A percentile compares a stretch with the other conserved stretches of the same genome.
Evolutionary conservation across 2,113 vertebrate species (phyloP).

Genomic region (Sterna hirundo): DNA sequence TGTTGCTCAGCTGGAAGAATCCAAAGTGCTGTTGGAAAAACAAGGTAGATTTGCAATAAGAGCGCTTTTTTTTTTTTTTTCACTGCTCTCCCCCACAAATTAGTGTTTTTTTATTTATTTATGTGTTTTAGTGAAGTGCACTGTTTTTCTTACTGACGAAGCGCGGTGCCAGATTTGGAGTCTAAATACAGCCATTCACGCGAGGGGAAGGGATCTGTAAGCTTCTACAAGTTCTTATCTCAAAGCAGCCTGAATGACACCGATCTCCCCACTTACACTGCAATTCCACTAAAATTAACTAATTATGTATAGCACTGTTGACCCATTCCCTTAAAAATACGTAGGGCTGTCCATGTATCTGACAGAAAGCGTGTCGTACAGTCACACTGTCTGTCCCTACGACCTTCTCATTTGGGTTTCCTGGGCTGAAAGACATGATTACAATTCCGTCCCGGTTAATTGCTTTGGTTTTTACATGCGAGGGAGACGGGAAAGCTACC

Average conservation of each 20-base stretch:
- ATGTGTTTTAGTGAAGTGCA: background rate
- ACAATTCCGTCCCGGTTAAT: background rate
- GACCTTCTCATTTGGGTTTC: background rate
- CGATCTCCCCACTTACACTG: background rate
- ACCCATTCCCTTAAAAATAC: background rate
- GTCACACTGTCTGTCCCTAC: background rate
- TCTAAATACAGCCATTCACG: background rate
- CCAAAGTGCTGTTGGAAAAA: background rate
- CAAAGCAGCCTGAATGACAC: background rate
- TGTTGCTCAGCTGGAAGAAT: background rate
- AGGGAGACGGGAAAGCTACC: background rate
- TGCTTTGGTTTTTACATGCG: background rate
- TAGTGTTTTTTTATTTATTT: background rate
- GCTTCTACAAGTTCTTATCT: background rate
- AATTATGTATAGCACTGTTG: background rate
- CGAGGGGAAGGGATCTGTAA: background rate
- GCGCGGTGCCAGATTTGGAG: background rate
- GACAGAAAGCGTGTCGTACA: fast-evolving
- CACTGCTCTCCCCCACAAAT: background rate
- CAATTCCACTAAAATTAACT: background rate
- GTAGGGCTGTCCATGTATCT: fast-evolving
- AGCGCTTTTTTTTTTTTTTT: background rate
- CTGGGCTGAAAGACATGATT: fast-evolving
- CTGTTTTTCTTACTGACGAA: background rate
- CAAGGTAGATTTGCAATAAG: background rate